Evolutionary conservation across 2,113 vertebrate genomes (phyloP).

Genomic region (Hippotragus niger): DNA sequence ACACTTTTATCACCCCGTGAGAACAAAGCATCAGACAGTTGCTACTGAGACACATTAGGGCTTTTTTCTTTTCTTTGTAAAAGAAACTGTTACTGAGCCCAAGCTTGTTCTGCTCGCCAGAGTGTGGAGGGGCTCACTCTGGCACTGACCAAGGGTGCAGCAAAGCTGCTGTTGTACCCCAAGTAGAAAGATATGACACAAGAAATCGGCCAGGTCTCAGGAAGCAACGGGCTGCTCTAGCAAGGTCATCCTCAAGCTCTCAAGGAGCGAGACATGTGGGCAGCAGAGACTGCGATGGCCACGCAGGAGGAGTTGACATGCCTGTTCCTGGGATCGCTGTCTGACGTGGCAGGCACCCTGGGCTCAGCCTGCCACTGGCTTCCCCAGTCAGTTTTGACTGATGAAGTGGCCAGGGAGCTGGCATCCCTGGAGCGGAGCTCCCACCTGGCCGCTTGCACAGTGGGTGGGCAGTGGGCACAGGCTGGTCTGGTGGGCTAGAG

Average conservation of each 20-base stretch:
- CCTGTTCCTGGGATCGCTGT: not conserved
- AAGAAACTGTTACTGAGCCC: not conserved
- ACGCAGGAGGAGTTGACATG: not conserved
- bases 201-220: not conserved
- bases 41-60: not conserved
- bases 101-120: not conserved
- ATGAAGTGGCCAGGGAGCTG: not conserved
- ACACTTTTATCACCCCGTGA: not conserved
- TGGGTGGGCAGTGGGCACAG: not conserved
- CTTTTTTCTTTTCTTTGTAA: not conserved
- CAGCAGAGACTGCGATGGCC: not conserved
- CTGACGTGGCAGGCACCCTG: not conserved
- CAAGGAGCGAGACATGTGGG: not conserved
- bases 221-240: not conserved
- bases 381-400: not conserved
- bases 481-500: not conserved
- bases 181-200: not conserved
- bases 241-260: not conserved
- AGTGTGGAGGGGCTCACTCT: not conserved
- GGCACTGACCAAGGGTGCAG: not conserved
- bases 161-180: not conserved
- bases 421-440: not conserved
- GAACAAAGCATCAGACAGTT: not conserved
- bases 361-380: not conserved
- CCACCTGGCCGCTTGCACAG: not conserved